Evolutionary conservation across 37 sponge, comb jelly and placozoan species (phyloP).

Genomic region (Axinella damicornis): DNA sequence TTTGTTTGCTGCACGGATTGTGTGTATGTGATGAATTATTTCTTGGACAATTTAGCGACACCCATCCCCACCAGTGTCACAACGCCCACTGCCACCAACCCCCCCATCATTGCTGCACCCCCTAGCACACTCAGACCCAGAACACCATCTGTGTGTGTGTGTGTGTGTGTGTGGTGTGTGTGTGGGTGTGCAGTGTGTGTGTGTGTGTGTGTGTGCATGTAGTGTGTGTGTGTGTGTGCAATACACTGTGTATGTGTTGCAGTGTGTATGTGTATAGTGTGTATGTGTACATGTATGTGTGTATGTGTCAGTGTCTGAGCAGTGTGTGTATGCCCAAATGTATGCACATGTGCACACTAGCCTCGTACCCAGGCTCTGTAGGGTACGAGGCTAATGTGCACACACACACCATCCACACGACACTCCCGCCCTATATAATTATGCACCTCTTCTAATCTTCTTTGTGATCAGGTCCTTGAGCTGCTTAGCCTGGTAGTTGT

Average conservation of each 20-base stretch:
- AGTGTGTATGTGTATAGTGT: constrained; percentile 27
- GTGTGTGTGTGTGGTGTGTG: constrained; percentile 36
- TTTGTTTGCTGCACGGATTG: no score
- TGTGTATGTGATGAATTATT: constrained; percentile 12
- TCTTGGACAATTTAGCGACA: constrained; percentile 42
- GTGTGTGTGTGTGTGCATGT: not conserved
- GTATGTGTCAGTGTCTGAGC: not conserved
- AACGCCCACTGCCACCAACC: constrained; percentile 61
- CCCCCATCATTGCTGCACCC: constrained; percentile 72
- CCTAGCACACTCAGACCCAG: constrained; percentile 79
- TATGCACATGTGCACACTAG: no score
- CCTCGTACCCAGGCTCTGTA: no score
- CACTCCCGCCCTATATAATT: not conserved
- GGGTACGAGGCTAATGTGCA: no score
- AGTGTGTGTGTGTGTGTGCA: constrained; percentile 10
- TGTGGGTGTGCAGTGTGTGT: constrained; percentile 27
- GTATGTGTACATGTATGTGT: not conserved
- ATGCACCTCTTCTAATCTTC: constrained; percentile 74
- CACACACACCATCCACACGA: no score
- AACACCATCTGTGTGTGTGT: constrained; percentile 74
- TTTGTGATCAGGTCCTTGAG: constrained; percentile 67
- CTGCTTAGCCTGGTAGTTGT: constrained; percentile 81
- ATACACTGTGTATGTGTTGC: constrained; percentile 13
- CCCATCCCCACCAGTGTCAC: constrained; percentile 45
- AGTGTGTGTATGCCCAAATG: not conserved